Evolutionary conservation across 2,113 vertebrate genomes (phyloP), one percentile per base, ranked within the genome.

Genomic region (Rhea pennata): DNA sequence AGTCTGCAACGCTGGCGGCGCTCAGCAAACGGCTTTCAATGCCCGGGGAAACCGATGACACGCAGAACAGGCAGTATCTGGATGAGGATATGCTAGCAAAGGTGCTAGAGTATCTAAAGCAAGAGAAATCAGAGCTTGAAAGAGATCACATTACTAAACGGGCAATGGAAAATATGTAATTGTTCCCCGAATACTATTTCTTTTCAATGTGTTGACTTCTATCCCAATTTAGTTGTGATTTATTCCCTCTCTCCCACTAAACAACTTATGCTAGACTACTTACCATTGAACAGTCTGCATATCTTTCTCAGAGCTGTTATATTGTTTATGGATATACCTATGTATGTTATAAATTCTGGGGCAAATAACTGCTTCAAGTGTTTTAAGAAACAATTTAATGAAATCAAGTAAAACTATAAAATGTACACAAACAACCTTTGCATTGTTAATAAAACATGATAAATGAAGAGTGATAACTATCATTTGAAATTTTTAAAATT

Each of bases 41-140:
- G 76, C 83, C 93, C 0, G 96, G 87, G 5, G 98, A 98, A 39
- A 95, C 44, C 3, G 98, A 97, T 1, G 98, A 96, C 15, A 96
- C 92, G 3, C 92, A 96, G 7, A 97, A 77, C 62, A 98, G 96
- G 89, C 98, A 98, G 69, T 97, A 97, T 86, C 93, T 98, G 77
- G 99, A 99, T 84, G 99, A 99, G 90, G 98, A 99, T 90, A 98
- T 98, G 23, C 97, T 98, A 87, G 96, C 99, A 95, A 99, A 99
- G 96, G 98, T 99, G 91, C 96, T 99, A 84, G 98, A 98, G 93
- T 99, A 98, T 51, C 97, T 99, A 93, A 99, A 98, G 88, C 99
- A 99, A 87, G 99, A 99, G 95, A 98, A 98, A 79, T 97, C 98
- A 81, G 98, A 98, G 74, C 98, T 97, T 13, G 98, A 98, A 90